Conservation (phyloP, 2,113 vertebrate species). For the Hoplias malabaricus region DNA sequence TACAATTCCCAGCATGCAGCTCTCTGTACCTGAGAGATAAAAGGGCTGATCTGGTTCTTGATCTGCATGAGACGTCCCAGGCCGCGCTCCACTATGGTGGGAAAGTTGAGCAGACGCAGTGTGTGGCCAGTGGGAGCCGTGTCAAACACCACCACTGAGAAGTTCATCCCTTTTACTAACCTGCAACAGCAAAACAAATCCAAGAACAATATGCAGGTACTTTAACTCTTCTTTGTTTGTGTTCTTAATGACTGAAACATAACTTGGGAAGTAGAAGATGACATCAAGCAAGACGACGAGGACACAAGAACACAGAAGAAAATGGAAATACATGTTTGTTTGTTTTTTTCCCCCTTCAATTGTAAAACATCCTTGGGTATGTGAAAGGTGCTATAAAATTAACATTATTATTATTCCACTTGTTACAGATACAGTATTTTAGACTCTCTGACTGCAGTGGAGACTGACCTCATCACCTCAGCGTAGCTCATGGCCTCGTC, state of each 20-base stretch:
- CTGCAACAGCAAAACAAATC: conserved; percentile 58
- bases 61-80: conserved; percentile 96
- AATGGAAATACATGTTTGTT: too few relatives aligned
- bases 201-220: too few relatives aligned
- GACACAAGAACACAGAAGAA: too few relatives aligned
- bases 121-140: conserved; percentile 95
- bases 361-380: too few relatives aligned
- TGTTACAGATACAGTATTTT: neutral
- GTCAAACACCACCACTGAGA: conserved; percentile 95
- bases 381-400: too few relatives aligned
- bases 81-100: conserved; percentile 92
- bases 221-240: too few relatives aligned
- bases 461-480: conserved; percentile 90
- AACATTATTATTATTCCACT: too few relatives aligned
- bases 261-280: too few relatives aligned
- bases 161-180: conserved; percentile 97
- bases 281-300: neutral
- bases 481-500: conserved; percentile 97
- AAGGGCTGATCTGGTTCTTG: conserved; percentile 97
- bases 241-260: too few relatives aligned
- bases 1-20: neutral
- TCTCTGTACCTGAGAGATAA: conserved; percentile 87
- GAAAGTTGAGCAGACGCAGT: conserved; percentile 91
- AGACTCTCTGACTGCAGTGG: too few relatives aligned
- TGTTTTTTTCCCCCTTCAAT: too few relatives aligned